Percentiles rank a stretch among this genome's conserved stretches.
These are phyloP conservation scores for Rhyacophila brunnea DNA, from an alignment of 1,140 invertebrate genomes.

Conservation along the genomic window DNA sequence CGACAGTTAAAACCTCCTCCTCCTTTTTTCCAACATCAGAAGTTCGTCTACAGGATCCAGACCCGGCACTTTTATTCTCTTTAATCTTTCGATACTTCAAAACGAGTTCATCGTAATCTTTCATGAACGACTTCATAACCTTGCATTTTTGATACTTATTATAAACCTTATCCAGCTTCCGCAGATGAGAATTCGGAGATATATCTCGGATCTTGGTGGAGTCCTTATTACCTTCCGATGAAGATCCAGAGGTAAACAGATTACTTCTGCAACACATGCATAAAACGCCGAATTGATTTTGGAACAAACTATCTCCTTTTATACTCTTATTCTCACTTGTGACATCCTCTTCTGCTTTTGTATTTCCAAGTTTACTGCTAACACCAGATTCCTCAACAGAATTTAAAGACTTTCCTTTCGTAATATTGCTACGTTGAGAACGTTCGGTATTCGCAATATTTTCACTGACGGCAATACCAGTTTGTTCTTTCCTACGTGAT, in stretches of 20 bases:
- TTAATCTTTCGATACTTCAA: conserved; percentile 22
- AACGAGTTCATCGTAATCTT: conserved; percentile 29
- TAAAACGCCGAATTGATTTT: neutral
- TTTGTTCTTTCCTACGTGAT: too few relatives aligned
- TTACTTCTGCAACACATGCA: conserved; percentile 11
- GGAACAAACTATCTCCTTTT: too few relatives aligned
- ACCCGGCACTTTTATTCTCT: neutral
- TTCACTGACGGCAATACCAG: too few relatives aligned
- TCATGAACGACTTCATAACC: conserved; percentile 27
- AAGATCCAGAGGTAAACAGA: conserved; percentile 11
- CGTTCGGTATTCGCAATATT: too few relatives aligned
- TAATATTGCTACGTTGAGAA: too few relatives aligned
- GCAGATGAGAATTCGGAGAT: conserved; percentile 3
- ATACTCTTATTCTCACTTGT: too few relatives aligned
- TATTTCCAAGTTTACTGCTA: too few relatives aligned
- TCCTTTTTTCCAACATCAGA: neutral
- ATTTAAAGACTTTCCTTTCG: too few relatives aligned
- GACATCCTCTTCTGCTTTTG: too few relatives aligned
- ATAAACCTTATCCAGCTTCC: conserved; percentile 20
- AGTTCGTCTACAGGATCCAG: neutral
- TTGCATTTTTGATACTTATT: conserved; percentile 29
- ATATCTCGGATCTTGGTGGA: neutral
- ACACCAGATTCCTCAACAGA: too few relatives aligned
- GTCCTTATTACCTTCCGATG: neutral
- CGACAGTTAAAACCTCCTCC: neutral